phyloP scores from a whole-genome alignment of 2,113 vertebrate species.

The Pao palembangensis region DNA sequence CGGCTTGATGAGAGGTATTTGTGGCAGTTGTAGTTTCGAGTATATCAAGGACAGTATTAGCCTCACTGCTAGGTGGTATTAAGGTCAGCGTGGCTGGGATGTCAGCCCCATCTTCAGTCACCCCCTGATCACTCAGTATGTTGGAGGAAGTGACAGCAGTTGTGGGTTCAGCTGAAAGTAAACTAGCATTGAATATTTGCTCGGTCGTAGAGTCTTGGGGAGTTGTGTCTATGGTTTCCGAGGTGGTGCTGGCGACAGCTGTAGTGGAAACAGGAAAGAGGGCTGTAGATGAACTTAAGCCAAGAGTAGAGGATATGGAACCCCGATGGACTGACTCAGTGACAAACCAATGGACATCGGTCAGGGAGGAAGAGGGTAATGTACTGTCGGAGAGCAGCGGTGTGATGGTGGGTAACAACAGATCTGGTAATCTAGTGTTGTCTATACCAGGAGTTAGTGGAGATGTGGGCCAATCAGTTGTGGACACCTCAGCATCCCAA shows the following conservation, averaged over 20 bases:
- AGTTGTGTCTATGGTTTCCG: slow-evolving; percentile 24
- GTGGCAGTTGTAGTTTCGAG: slow-evolving; percentile 45
- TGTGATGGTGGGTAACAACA: slow-evolving; percentile 30
- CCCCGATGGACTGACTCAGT: slow-evolving; percentile 40
- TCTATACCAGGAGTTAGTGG: slow-evolving; percentile 20
- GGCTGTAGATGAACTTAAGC: slow-evolving; percentile 31
- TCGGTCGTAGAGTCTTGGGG: slow-evolving; percentile 37
- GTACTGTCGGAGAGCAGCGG: slow-evolving; percentile 45
- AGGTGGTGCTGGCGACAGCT: slow-evolving; percentile 12
- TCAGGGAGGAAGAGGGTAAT: slow-evolving; percentile 41
- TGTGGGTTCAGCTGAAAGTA: slow-evolving; percentile 15
- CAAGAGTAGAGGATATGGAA: slow-evolving; percentile 23
- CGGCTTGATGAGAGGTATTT: slow-evolving; percentile 35
- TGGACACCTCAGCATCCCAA: slow-evolving; percentile 27
- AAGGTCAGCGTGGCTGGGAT: slow-evolving; percentile 42
- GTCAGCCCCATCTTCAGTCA: slow-evolving; percentile 52
- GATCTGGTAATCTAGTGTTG: slow-evolving; percentile 41
- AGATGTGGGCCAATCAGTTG: slow-evolving; percentile 44
- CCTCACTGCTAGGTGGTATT: slow-evolving; percentile 42
- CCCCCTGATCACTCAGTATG: slow-evolving; percentile 57
- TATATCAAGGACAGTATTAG: slow-evolving; percentile 21
- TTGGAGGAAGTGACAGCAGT: slow-evolving; percentile 37
- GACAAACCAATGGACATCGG: slow-evolving; percentile 64
- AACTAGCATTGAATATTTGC: slow-evolving; percentile 21
- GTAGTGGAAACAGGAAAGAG: slow-evolving; percentile 26